These are phyloP conservation scores for Oryctes rhinoceros DNA, from an alignment of 1,140 invertebrate species.

Conservation along the genomic window DNA sequence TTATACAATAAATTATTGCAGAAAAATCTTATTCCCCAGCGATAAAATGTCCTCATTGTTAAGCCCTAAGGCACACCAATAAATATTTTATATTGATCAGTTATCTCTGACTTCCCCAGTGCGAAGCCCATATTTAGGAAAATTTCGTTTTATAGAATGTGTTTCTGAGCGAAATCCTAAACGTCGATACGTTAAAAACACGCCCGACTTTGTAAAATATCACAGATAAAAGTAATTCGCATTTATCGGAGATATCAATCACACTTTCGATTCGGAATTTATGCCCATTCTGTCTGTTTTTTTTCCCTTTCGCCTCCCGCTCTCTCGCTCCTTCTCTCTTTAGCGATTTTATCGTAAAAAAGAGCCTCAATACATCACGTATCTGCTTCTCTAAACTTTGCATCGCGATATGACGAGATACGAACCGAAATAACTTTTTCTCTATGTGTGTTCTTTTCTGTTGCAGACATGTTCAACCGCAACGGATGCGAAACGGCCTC, in stretches of 20 bases:
- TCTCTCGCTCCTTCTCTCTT: background rate
- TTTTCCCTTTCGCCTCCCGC: background rate
- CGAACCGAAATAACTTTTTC: conserved; percentile 21
- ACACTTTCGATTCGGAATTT: conserved; percentile 35
- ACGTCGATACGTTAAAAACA: conserved; percentile 33
- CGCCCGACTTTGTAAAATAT: conserved; percentile 26
- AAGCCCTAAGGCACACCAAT: conserved; percentile 28
- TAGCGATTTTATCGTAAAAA: conserved; percentile 26
- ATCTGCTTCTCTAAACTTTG: conserved; percentile 19
- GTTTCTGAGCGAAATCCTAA: conserved; percentile 9
- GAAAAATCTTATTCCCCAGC: background rate
- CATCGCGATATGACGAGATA: conserved; percentile 35
- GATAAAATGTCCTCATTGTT: conserved; percentile 32
- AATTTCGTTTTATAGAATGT: conserved; percentile 34
- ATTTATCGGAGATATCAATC: conserved; percentile 35
- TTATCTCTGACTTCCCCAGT: conserved; percentile 4
- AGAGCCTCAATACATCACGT: conserved; percentile 28
- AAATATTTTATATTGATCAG: conserved; percentile 30
- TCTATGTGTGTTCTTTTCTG: conserved; percentile 29
- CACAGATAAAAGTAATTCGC: conserved; percentile 35
- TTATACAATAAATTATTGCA: conserved; percentile 4
- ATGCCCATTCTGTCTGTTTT: conserved; percentile 27
- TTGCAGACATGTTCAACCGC: conserved; percentile 35
- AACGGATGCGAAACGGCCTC: conserved; percentile 5
- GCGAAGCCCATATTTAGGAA: conserved; percentile 29